phyloP scores from a whole-genome alignment of 2,113 vertebrate species.

The Myotis lucifugus region DNA sequence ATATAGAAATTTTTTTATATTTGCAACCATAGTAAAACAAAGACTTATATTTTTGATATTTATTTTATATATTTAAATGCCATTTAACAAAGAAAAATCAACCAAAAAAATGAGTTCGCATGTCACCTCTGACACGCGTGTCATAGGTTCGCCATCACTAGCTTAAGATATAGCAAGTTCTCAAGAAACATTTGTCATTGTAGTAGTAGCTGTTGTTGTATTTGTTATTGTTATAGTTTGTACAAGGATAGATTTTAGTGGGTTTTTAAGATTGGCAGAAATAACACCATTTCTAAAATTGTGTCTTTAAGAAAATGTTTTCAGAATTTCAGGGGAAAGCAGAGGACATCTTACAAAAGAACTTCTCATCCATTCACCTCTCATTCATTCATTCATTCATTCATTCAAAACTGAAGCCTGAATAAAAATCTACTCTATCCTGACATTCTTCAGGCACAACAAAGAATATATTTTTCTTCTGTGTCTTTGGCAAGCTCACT shows the following conservation, averaged over 20 bases:
- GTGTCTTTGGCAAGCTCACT: conserved; percentile 71
- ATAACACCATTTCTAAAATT: conserved; percentile 39
- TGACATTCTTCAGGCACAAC: conserved; percentile 53
- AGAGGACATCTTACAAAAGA: background rate
- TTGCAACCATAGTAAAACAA: too few species aligned
- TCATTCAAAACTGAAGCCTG: conserved; percentile 21
- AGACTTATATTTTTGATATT: too few species aligned
- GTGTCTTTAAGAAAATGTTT: conserved; percentile 40
- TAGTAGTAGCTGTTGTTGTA: background rate
- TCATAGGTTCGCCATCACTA: too few species aligned
- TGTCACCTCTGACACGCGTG: too few species aligned
- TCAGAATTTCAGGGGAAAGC: conserved; percentile 8
- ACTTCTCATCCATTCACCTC: conserved; percentile 26
- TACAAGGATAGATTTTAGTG: background rate
- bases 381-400: conserved; percentile 32
- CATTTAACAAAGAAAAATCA: too few species aligned
- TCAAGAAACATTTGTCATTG: background rate
- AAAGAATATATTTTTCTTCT: conserved; percentile 65
- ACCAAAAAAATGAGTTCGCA: too few species aligned
- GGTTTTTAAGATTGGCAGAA: conserved; percentile 24
- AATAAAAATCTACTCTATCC: conserved; percentile 38
- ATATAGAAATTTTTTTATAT: too few species aligned
- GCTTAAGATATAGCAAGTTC: background rate
- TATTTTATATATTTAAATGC: too few species aligned
- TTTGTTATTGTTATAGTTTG: background rate